phyloP scores from a whole-genome alignment of 2,888 invertebrate genomes.

The Lasioglossum zephyrum region DNA sequence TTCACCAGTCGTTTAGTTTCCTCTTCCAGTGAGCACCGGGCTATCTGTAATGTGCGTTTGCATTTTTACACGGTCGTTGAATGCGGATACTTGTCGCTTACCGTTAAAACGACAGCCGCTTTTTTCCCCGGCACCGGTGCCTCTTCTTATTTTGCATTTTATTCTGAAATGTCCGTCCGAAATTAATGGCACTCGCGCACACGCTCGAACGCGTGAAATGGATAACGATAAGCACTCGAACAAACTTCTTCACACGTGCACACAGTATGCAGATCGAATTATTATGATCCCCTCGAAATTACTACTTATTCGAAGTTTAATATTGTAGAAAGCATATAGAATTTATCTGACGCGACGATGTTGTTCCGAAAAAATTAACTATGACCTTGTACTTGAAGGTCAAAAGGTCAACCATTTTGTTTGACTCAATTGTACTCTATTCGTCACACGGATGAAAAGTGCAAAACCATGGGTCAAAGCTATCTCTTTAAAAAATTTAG shows the following conservation, averaged over 20 bases:
- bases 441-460: too few species aligned
- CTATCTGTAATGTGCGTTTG: slow-evolving; percentile 42
- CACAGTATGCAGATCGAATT: too few species aligned
- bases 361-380: too few species aligned
- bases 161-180: not conserved
- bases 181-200: not conserved
- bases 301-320: too few species aligned
- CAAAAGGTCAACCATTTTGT: too few species aligned
- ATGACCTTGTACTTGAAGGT: too few species aligned
- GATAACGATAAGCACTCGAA: not conserved
- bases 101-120: slow-evolving; percentile 24
- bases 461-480: too few species aligned
- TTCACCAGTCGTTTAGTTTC: slow-evolving; percentile 50
- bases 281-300: too few species aligned
- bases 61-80: slow-evolving; percentile 35
- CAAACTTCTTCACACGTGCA: not conserved
- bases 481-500: too few species aligned
- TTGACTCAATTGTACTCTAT: too few species aligned
- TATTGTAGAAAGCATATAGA: too few species aligned
- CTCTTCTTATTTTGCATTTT: slow-evolving; percentile 1
- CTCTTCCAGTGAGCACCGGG: slow-evolving; percentile 14
- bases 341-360: too few species aligned
- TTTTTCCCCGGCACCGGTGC: not conserved
- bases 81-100: not conserved
- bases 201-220: not conserved